Base-by-base conservation (phyloP, 2,113 vertebrate genomes). In the Illadopsis cleaveri region DNA sequence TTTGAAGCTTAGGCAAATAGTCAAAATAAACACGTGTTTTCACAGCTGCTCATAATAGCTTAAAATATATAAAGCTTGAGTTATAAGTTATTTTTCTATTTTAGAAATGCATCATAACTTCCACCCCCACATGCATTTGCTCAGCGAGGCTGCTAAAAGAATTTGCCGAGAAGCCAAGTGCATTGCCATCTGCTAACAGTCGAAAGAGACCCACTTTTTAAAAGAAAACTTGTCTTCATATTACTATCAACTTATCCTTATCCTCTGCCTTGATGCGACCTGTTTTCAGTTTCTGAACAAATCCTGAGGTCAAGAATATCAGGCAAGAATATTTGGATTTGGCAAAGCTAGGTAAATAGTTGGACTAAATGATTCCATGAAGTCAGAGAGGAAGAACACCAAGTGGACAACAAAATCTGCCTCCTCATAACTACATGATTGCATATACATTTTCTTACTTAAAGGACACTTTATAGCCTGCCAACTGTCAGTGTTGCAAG, bases 11-110 rank as follows among this genome's bases (percentile, higher is more conserved):
- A 94, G 56, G 72, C 82, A 95, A 96, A 96, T 78, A 94, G 86
- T 93, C 86, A 92, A 94, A 96, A 95, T 96, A 97, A 97, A 94
- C 84, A 89, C 31, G 35, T 93, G 95, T 96, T 94, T 96, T 96
- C 94, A 95, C 96, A 96, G 96, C 96, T 95, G 96, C 69, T 94
- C 64, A 51, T 95, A 93, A 95, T 70, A 73, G 89, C 54, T 92
- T 86, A 70, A 95, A 93, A 90, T 86, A 86, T n/a, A 96, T 70
- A 89, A 92, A 90, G 64, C 64, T 68, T 86, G 60, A 89, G 44
- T 95, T 96, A 54, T 19, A 85, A 88, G 94, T 72, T 60, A 92
- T 92, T 96, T 96, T 83, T 93, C 51, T 73, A 42, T 82, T 94
- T 95, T 30, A 83, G 80, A 94, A 83, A 93, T 81, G 91, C 96